phyloP scores from a whole-genome alignment of 2,888 invertebrate genomes.

The Synergus japonicus region DNA sequence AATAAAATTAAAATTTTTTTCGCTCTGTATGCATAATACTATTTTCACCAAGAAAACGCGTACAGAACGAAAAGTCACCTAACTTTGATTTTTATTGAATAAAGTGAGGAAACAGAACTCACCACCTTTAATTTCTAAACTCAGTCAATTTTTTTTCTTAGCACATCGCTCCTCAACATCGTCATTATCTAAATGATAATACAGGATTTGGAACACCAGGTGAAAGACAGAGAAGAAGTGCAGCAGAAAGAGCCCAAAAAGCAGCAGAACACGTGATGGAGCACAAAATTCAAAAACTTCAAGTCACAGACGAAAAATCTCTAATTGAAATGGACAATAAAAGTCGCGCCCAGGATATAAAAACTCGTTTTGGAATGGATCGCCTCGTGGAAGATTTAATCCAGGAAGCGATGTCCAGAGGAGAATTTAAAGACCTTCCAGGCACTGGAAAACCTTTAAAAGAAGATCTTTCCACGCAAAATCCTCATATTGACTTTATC shows the following conservation, averaged over 20 bases:
- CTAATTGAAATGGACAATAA: constrained; percentile 66
- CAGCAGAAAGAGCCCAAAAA: constrained; percentile 82
- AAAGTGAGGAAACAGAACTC: too few relatives aligned
- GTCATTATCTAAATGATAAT: constrained; percentile 89
- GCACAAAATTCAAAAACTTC: constrained; percentile 81
- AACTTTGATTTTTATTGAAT: too few relatives aligned
- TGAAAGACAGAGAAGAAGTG: constrained; percentile 88
- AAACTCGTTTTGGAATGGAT: constrained; percentile 85
- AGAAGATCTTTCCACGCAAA: constrained; percentile 81
- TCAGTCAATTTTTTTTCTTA: constrained; percentile 69
- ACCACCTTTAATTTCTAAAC: background rate
- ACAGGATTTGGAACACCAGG: constrained; percentile 88
- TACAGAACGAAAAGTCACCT: too few relatives aligned
- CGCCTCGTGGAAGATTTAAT: constrained; percentile 94
- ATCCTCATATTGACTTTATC: constrained; percentile 92
- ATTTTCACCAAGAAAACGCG: too few relatives aligned
- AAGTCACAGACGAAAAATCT: constrained; percentile 76
- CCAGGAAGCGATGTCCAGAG: constrained; percentile 93
- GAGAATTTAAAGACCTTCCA: constrained; percentile 91
- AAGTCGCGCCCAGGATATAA: constrained; percentile 66
- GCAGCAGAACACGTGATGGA: constrained; percentile 86
- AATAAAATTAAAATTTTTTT: too few relatives aligned
- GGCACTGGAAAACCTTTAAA: constrained; percentile 90
- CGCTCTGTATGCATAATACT: too few relatives aligned
- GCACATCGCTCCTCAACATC: constrained; percentile 93